Percentiles rank a stretch among this genome's conserved stretches.
Evolutionary conservation across 1,140 invertebrate species (phyloP).

Genomic region (Trichoplusia ni): DNA sequence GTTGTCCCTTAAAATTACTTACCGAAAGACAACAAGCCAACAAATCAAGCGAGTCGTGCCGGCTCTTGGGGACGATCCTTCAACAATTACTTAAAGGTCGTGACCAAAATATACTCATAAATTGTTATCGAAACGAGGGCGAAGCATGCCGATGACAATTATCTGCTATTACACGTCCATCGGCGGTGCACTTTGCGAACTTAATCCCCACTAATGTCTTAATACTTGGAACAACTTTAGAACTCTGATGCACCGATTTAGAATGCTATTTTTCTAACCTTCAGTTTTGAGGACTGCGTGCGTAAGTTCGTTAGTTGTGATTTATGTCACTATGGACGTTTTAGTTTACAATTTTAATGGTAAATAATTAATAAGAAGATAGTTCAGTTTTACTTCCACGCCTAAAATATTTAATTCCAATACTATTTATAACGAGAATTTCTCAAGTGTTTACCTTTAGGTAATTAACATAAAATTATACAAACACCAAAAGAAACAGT

Average conservation of each 20-base stretch:
- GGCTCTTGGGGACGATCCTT: slow-evolving; percentile 34
- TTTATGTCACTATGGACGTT: no score
- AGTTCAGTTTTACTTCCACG: no score
- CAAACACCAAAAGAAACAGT: no score
- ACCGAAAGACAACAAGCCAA: slow-evolving; percentile 13
- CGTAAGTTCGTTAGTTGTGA: slow-evolving; percentile 7
- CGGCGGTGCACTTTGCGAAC: slow-evolving; percentile 36
- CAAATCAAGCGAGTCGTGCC: slow-evolving; percentile 36
- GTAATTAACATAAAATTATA: no score
- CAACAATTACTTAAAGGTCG: slow-evolving; percentile 48
- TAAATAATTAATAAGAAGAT: no score
- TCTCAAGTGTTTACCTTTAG: no score
- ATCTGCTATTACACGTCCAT: slow-evolving; percentile 52
- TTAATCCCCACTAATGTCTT: slow-evolving; percentile 5
- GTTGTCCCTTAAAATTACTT: slow-evolving; percentile 10
- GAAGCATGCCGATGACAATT: slow-evolving; percentile 52
- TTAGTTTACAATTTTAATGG: neutral
- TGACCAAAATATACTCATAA: slow-evolving; percentile 54
- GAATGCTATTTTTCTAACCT: slow-evolving; percentile 2
- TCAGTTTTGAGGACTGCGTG: neutral
- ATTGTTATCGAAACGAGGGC: slow-evolving; percentile 49
- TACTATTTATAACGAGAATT: no score
- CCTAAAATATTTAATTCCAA: no score
- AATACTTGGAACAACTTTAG: neutral
- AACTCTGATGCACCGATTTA: neutral